Evolutionary conservation across 1,140 invertebrate genomes (phyloP).

Genomic region (Euwallacea fornicatus): DNA sequence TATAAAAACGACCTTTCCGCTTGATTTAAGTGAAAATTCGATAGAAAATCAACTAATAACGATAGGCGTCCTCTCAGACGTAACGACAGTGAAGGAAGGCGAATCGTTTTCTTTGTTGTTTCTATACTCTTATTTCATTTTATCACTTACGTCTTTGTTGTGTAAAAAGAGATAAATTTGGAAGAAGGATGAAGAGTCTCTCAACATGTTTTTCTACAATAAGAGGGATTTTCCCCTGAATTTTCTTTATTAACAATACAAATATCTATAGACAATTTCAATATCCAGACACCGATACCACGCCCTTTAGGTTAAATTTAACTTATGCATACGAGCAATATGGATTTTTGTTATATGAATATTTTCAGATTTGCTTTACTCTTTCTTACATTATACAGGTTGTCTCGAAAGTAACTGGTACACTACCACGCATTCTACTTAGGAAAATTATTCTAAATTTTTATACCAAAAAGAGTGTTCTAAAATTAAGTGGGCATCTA

Average conservation of each 20-base stretch:
- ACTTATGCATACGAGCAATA: not conserved
- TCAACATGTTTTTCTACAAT: conserved; percentile 7
- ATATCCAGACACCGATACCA: not conserved
- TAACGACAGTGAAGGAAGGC: conserved; percentile 43
- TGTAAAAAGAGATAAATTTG: conserved; percentile 53
- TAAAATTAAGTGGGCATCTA: no score
- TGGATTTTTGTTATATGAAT: not conserved
- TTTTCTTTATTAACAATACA: conserved; percentile 4
- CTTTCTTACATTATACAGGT: no score
- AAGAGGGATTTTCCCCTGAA: no score
- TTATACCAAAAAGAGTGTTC: no score
- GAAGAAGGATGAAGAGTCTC: conserved; percentile 37
- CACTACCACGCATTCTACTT: no score
- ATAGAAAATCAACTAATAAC: conserved; percentile 22
- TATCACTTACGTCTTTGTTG: conserved; percentile 53
- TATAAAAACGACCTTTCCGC: not conserved
- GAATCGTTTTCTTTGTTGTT: conserved; percentile 53
- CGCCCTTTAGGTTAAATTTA: not conserved
- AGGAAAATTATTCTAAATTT: no score
- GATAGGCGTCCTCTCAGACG: conserved; percentile 16
- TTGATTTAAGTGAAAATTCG: conserved; percentile 39
- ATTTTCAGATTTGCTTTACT: no score
- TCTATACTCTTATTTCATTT: conserved; percentile 53
- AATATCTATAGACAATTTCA: conserved; percentile 29
- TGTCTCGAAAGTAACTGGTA: no score